Conservation (phyloP, 2,113 vertebrate species). For the Amphiprion percula region DNA sequence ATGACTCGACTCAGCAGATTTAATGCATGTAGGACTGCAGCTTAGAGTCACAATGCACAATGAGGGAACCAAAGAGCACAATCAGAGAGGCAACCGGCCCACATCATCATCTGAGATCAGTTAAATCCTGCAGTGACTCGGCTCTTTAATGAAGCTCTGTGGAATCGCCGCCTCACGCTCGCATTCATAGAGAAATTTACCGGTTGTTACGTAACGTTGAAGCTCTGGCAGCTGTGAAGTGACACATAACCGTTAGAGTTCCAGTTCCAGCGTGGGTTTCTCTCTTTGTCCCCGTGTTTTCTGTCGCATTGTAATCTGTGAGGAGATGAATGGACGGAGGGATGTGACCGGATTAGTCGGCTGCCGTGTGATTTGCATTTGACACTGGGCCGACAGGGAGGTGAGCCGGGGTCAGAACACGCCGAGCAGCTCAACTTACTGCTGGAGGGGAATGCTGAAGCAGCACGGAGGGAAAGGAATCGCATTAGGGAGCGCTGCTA, state of each 20-base stretch:
- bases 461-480: constrained; percentile 3
- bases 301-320: constrained; percentile 61
- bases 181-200: constrained; percentile 47
- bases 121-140: constrained; percentile 35
- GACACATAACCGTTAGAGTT: constrained; percentile 53
- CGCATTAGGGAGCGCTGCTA: neutral
- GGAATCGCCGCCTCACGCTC: constrained; percentile 59
- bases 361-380: constrained; percentile 65
- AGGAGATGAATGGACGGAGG: constrained; percentile 56
- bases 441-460: constrained; percentile 9
- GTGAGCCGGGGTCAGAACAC: constrained; percentile 60
- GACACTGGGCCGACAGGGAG: constrained; percentile 71
- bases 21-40: constrained; percentile 18
- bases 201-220: constrained; percentile 59
- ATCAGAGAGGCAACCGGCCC: constrained; percentile 3
- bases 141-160: constrained; percentile 4
- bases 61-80: neutral
- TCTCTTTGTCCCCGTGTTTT: constrained; percentile 16
- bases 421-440: constrained; percentile 54
- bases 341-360: constrained; percentile 70
- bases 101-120: constrained; percentile 21
- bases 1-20: constrained; percentile 43
- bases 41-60: constrained; percentile 12
- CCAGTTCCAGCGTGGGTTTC: constrained; percentile 34
- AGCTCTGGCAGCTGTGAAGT: constrained; percentile 38